Conservation (phyloP, 2,113 vertebrate species). For the Suricata suricatta region DNA sequence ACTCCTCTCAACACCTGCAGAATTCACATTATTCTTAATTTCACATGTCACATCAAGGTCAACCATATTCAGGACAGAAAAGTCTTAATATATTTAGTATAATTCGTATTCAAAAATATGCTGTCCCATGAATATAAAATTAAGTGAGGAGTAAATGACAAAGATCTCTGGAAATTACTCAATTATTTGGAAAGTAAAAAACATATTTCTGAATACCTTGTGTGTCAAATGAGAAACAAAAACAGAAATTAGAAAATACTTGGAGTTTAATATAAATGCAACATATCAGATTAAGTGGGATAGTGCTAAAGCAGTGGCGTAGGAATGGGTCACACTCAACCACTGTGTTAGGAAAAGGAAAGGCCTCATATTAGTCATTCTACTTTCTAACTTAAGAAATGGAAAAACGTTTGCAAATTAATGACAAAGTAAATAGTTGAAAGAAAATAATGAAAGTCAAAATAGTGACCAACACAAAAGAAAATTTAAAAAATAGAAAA, state of each 20-base stretch:
- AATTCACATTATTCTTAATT: not conserved
- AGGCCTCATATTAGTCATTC: not conserved
- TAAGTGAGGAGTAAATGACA: not conserved
- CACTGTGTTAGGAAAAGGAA: not conserved
- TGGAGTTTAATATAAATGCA: not conserved
- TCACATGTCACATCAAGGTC: not conserved
- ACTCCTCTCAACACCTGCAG: not conserved
- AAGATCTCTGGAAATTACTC: not conserved
- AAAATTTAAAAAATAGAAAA: not conserved
- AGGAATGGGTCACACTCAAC: not conserved
- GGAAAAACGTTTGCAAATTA: not conserved
- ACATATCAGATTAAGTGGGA: not conserved
- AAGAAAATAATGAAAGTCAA: not conserved
- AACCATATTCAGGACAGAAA: not conserved
- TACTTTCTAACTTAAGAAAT: not conserved
- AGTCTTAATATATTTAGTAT: not conserved
- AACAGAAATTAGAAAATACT: not conserved
- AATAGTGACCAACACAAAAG: not conserved
- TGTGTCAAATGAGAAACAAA: not conserved
- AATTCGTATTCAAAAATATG: not conserved
- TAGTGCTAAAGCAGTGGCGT: too few relatives aligned
- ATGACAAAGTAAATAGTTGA: not conserved
- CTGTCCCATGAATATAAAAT: not conserved
- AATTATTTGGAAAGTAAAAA: not conserved
- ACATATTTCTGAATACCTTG: not conserved